A percentile compares a stretch with the other conserved stretches of the same genome.
These are phyloP conservation scores for Macropis europaea DNA, from an alignment of 2,888 invertebrate species.

Conservation along the genomic window DNA sequence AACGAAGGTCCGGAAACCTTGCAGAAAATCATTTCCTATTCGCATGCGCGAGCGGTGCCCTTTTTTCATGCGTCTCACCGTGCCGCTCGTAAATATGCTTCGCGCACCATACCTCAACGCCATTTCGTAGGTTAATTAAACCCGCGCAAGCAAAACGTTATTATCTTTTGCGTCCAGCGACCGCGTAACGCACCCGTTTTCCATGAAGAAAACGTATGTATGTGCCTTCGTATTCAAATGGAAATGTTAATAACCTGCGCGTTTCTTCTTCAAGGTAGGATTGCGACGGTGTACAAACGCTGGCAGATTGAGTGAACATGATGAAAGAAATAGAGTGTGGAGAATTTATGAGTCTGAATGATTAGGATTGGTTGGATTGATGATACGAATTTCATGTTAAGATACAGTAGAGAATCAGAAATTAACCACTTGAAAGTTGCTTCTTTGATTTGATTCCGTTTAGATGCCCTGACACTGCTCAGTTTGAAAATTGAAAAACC, in stretches of 20 bases:
- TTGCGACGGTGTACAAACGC: too few relatives aligned
- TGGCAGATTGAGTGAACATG: too few relatives aligned
- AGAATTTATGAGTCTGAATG: too few relatives aligned
- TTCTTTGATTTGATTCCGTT: too few relatives aligned
- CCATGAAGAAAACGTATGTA: constrained; percentile 16
- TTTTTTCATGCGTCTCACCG: background rate
- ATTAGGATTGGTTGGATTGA: too few relatives aligned
- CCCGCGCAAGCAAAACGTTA: background rate
- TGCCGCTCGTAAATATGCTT: constrained; percentile 12
- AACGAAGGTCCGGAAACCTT: constrained; percentile 34
- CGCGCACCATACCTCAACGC: constrained; percentile 20
- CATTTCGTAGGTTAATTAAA: constrained; percentile 19
- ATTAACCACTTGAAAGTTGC: too few relatives aligned
- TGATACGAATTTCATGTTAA: too few relatives aligned
- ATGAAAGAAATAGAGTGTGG: too few relatives aligned
- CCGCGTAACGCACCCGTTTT: constrained; percentile 2
- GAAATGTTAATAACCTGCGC: constrained; percentile 20
- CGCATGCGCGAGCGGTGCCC: background rate
- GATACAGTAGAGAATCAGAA: too few relatives aligned
- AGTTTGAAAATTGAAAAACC: too few relatives aligned
- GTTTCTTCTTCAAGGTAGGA: background rate
- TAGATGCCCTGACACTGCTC: too few relatives aligned
- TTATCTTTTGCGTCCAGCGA: background rate
- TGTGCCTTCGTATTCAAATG: constrained; percentile 30
- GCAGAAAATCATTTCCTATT: constrained; percentile 57